phyloP scores from a whole-genome alignment of 2,888 invertebrate species.

The Apamea anceps region DNA sequence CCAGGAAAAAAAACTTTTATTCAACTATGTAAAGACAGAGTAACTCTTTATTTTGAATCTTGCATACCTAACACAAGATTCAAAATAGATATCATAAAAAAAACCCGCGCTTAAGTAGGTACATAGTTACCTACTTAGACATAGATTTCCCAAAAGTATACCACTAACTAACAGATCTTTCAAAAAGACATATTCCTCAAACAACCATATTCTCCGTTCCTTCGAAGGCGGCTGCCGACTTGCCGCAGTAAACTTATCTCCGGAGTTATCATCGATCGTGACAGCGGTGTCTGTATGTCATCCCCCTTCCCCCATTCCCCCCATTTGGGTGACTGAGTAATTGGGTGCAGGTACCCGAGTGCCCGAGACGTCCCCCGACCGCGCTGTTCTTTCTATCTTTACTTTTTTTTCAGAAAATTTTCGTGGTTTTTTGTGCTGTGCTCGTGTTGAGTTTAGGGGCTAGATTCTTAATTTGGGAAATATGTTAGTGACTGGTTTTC shows the following conservation, averaged over 20 bases:
- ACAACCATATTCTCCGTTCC: slow-evolving; percentile 43
- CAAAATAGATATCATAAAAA: background rate
- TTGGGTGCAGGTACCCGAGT: slow-evolving; percentile 80
- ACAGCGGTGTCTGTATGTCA: slow-evolving; percentile 78
- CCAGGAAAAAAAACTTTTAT: background rate
- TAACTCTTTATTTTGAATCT: background rate
- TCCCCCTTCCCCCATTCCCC: slow-evolving; percentile 66
- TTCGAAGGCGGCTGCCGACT: slow-evolving; percentile 41
- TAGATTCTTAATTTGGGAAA: background rate
- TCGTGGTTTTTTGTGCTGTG: background rate
- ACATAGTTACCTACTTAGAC: background rate
- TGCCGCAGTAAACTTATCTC: slow-evolving; percentile 65
- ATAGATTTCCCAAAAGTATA: too few species aligned
- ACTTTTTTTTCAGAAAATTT: slow-evolving; percentile 51
- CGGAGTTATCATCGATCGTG: slow-evolving; percentile 79
- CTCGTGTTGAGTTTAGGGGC: slow-evolving; percentile 6
- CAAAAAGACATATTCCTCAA: slow-evolving; percentile 11
- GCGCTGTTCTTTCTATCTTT: slow-evolving; percentile 48
- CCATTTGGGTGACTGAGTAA: slow-evolving; percentile 80
- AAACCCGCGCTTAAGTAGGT: fast-evolving
- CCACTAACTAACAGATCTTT: background rate
- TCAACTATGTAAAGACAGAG: background rate
- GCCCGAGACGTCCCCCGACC: slow-evolving; percentile 60
- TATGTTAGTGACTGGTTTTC: background rate
- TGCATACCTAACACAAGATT: background rate